phyloP scores from a whole-genome alignment of 2,113 vertebrate genomes.

The Hypanus sabinus region DNA sequence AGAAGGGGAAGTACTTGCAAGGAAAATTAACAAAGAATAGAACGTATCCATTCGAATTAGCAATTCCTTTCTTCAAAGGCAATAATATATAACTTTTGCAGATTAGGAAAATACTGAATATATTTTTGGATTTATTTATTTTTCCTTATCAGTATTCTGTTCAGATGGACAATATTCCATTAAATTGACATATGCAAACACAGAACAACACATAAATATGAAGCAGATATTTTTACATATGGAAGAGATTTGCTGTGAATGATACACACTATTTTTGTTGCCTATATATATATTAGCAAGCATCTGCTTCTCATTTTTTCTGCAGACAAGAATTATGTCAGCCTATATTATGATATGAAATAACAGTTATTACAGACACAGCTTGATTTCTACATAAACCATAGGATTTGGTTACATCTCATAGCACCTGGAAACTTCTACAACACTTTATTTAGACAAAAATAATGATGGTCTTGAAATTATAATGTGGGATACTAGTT shows the following conservation, averaged over 20 bases:
- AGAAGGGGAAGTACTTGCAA: background rate
- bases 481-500: background rate
- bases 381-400: constrained; percentile 21
- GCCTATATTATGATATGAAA: constrained; percentile 6
- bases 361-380: constrained; percentile 20
- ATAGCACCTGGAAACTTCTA: background rate
- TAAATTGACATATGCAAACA: background rate
- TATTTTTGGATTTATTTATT: background rate
- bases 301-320: constrained; percentile 29
- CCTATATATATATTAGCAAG: constrained; percentile 18
- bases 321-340: constrained; percentile 26
- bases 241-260: constrained; percentile 5
- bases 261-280: constrained; percentile 11
- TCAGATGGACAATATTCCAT: background rate
- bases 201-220: constrained; percentile 14
- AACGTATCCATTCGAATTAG: background rate
- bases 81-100: background rate
- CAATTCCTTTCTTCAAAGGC: background rate
- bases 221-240: constrained; percentile 32
- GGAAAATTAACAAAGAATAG: background rate
- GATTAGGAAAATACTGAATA: background rate
- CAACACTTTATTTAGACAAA: background rate
- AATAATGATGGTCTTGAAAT: constrained; percentile 18
- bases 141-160: background rate
- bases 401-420: background rate